phyloP scores from a whole-genome alignment of 2,113 vertebrate genomes.

The Eptesicus fuscus region DNA sequence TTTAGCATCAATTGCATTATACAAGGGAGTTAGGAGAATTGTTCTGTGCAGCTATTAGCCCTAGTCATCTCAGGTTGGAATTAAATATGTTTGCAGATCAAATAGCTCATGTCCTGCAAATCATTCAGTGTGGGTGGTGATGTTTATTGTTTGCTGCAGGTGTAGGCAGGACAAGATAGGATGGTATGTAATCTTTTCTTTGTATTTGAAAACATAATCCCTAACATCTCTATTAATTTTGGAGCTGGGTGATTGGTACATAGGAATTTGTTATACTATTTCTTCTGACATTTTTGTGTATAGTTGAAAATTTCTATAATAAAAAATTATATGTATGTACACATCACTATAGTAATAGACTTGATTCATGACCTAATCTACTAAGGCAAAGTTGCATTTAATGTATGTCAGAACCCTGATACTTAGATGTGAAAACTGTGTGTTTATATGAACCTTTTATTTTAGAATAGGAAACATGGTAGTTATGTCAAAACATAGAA shows the following conservation, averaged over 20 bases:
- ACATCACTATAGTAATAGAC: not conserved
- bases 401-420: conserved; percentile 15
- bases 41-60: not conserved
- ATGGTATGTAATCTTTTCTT: not conserved
- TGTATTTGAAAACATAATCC: not conserved
- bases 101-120: not conserved
- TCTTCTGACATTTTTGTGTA: not conserved
- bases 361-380: not conserved
- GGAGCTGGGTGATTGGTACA: not conserved
- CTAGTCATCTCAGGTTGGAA: not conserved
- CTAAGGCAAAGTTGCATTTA: not conserved
- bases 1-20: not conserved
- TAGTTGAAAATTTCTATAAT: not conserved
- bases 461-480: conserved; percentile 43
- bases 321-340: not conserved
- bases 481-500: conserved; percentile 51
- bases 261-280: not conserved
- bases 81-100: not conserved
- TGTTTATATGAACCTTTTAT: conserved; percentile 12
- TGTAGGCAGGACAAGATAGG: not conserved
- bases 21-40: not conserved
- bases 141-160: not conserved
- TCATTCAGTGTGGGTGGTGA: not conserved
- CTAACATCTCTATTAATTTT: not conserved
- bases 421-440: not conserved